These are phyloP conservation scores for Sphaeramia orbicularis DNA, from an alignment of 2,797 vertebrate genomes.

Conservation along the genomic window DNA sequence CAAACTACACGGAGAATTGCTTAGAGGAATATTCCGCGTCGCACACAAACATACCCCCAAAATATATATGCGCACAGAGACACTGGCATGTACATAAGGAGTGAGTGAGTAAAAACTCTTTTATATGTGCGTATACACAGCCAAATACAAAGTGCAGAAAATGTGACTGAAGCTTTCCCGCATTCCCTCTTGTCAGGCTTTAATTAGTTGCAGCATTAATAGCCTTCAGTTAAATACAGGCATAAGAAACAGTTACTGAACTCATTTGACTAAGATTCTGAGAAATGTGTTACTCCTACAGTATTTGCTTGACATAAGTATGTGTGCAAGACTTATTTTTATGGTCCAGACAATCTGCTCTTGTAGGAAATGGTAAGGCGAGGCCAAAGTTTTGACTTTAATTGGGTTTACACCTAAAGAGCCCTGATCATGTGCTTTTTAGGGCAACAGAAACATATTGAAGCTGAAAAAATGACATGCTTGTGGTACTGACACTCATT, in stretches of 20 bases:
- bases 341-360: slow-evolving; percentile 28
- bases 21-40: slow-evolving; percentile 70
- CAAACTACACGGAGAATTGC: slow-evolving; percentile 68
- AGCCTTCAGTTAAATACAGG: slow-evolving; percentile 52
- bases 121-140: not conserved
- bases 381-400: slow-evolving; percentile 51
- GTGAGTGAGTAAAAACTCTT: slow-evolving; percentile 6
- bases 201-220: slow-evolving; percentile 57
- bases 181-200: slow-evolving; percentile 41
- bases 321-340: slow-evolving; percentile 12
- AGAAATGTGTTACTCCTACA: slow-evolving; percentile 6
- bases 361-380: slow-evolving; percentile 48
- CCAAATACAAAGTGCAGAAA: slow-evolving; percentile 15
- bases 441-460: slow-evolving; percentile 2
- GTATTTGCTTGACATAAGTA: not conserved
- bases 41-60: slow-evolving; percentile 52
- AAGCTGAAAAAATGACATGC: no score
- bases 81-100: slow-evolving; percentile 5
- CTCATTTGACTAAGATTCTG: slow-evolving; percentile 4
- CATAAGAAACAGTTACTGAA: slow-evolving; percentile 12
- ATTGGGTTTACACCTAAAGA: slow-evolving; percentile 34
- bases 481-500: not conserved
- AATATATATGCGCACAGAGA: slow-evolving; percentile 20
- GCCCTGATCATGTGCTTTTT: slow-evolving; percentile 14
- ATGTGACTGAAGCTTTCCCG: slow-evolving; percentile 24